phyloP scores from a whole-genome alignment of 2,888 invertebrate genomes.

The Pollenia amentaria region DNA sequence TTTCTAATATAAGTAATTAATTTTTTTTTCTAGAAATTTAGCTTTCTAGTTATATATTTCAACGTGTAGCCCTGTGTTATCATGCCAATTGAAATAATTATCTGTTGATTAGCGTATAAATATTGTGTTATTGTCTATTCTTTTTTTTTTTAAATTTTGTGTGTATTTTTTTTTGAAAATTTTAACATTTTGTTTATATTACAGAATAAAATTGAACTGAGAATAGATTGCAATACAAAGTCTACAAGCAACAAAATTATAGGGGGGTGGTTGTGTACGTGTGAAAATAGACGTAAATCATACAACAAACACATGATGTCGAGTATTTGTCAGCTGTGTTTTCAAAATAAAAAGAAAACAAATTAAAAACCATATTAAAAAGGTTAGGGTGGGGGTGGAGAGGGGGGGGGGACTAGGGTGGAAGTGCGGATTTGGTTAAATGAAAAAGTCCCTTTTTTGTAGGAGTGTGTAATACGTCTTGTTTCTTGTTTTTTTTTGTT shows the following conservation, averaged over 20 bases:
- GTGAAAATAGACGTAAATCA: not conserved
- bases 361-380: not conserved
- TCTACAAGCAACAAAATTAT: not conserved
- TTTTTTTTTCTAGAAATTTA: too few relatives aligned
- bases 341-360: conserved; percentile 11
- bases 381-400: too few relatives aligned
- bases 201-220: conserved; percentile 26
- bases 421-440: conserved; percentile 12
- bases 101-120: conserved; percentile 36
- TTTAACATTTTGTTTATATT: conserved; percentile 60
- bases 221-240: not conserved
- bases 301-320: conserved; percentile 54
- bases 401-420: not conserved
- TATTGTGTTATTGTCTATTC: not conserved
- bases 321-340: conserved; percentile 66
- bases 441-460: conserved; percentile 31
- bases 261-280: not conserved
- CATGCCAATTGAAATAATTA: not conserved
- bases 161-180: conserved; percentile 11
- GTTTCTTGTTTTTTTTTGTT: conserved; percentile 7
- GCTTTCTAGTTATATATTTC: too few relatives aligned
- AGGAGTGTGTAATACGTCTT: not conserved
- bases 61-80: too few relatives aligned
- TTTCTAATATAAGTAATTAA: too few relatives aligned
- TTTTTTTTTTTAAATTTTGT: conserved; percentile 16